Conservation (phyloP, 2,113 vertebrate species). For the Crypturellus undulatus region DNA sequence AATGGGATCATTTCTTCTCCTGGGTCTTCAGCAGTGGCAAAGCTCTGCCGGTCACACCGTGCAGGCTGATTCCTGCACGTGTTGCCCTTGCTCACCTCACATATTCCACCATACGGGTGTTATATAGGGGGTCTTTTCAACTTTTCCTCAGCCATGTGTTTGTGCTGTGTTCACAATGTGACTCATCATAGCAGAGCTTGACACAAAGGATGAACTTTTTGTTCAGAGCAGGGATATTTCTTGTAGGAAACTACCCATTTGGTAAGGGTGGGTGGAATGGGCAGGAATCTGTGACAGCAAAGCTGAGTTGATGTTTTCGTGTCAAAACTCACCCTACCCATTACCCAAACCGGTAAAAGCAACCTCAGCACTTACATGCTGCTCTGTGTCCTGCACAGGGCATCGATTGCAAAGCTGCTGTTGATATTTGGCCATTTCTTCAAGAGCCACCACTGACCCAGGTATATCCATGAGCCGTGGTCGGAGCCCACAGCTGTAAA, state of each 20-base stretch:
- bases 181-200: rapidly evolving
- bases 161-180: background rate
- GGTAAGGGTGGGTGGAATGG: rapidly evolving
- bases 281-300: rapidly evolving
- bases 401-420: rapidly evolving
- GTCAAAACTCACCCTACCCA: background rate
- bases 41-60: background rate
- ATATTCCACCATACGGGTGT: rapidly evolving
- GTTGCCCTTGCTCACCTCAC: background rate
- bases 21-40: background rate
- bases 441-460: background rate
- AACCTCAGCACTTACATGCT: background rate
- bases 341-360: background rate
- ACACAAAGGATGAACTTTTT: background rate
- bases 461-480: background rate
- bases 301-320: rapidly evolving
- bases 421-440: background rate
- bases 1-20: background rate
- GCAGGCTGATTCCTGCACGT: rapidly evolving
- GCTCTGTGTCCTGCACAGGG: background rate
- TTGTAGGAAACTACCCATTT: background rate
- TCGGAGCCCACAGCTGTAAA: background rate
- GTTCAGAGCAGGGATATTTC: background rate
- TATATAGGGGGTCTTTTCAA: background rate
- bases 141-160: background rate